phyloP scores from a whole-genome alignment of 2,888 invertebrate species.

The Acleris cristana region DNA sequence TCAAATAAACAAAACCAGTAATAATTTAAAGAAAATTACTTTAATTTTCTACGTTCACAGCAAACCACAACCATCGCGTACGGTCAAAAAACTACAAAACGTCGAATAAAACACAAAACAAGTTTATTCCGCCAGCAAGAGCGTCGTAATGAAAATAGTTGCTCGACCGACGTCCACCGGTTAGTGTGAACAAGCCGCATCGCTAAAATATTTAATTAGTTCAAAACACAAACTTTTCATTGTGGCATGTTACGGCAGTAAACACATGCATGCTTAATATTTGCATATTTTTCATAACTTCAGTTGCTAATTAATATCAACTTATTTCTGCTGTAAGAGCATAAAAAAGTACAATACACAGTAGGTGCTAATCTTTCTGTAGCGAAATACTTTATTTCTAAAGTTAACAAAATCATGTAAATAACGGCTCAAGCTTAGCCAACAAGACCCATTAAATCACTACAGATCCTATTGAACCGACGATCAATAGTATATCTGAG shows the following conservation, averaged over 20 bases:
- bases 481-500: slow-evolving; percentile 27
- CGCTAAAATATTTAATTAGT: slow-evolving; percentile 39
- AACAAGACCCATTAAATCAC: slow-evolving; percentile 19
- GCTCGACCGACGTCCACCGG: slow-evolving; percentile 40
- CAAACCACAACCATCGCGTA: too few species aligned
- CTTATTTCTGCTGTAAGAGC: too few species aligned
- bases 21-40: too few species aligned
- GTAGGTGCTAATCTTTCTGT: too few species aligned
- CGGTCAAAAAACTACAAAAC: slow-evolving; percentile 1
- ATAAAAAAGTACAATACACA: too few species aligned
- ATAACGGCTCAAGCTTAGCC: background rate
- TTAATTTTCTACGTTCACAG: too few species aligned
- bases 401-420: too few species aligned
- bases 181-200: slow-evolving; percentile 42
- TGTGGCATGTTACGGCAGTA: slow-evolving; percentile 20
- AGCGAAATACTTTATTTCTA: too few species aligned
- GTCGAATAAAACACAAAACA: slow-evolving; percentile 24
- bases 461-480: slow-evolving; percentile 22
- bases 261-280: background rate
- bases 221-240: slow-evolving; percentile 24
- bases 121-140: slow-evolving; percentile 42
- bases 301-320: too few species aligned
- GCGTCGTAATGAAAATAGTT: slow-evolving; percentile 63
- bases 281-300: too few species aligned
- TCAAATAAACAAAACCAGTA: too few species aligned